These are phyloP conservation scores for Carapus acus DNA, from an alignment of 2,797 vertebrate species.

Conservation along the genomic window DNA sequence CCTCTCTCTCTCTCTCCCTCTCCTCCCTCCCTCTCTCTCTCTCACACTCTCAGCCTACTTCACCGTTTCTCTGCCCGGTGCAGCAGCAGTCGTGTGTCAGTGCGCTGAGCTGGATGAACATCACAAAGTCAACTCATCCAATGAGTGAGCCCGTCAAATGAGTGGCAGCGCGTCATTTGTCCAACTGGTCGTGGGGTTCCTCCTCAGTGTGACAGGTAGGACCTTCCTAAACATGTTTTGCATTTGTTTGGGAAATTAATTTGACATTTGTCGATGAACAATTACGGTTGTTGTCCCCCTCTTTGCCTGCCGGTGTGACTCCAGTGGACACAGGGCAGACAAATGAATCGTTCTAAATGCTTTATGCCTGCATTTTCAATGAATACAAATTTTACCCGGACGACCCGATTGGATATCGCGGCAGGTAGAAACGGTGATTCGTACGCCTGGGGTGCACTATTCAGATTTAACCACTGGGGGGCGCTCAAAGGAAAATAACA, in stretches of 20 bases:
- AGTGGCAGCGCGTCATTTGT: slow-evolving; percentile 29
- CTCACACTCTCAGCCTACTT: too few species aligned
- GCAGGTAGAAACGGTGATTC: background rate
- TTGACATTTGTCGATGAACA: background rate
- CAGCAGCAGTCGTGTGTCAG: too few species aligned
- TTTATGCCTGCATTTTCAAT: too few species aligned
- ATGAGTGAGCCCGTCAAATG: slow-evolving; percentile 46
- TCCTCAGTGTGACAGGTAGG: slow-evolving; percentile 60
- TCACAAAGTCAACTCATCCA: slow-evolving; percentile 29
- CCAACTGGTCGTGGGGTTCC: slow-evolving; percentile 47
- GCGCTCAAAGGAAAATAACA: background rate
- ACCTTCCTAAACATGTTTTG: background rate
- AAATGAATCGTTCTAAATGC: too few species aligned
- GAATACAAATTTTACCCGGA: too few species aligned
- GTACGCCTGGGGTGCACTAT: background rate
- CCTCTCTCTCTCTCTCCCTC: too few species aligned
- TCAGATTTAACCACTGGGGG: slow-evolving; percentile 25
- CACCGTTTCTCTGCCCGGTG: too few species aligned
- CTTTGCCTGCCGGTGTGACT: too few species aligned
- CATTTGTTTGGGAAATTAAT: background rate
- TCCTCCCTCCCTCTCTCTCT: too few species aligned
- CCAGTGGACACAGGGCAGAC: too few species aligned
- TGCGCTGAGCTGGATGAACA: slow-evolving; percentile 28
- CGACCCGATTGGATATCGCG: too few species aligned
- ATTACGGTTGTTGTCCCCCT: too few species aligned